Base-by-base conservation (phyloP, 2,888 invertebrate genomes). In the Nezara viridula region DNA sequence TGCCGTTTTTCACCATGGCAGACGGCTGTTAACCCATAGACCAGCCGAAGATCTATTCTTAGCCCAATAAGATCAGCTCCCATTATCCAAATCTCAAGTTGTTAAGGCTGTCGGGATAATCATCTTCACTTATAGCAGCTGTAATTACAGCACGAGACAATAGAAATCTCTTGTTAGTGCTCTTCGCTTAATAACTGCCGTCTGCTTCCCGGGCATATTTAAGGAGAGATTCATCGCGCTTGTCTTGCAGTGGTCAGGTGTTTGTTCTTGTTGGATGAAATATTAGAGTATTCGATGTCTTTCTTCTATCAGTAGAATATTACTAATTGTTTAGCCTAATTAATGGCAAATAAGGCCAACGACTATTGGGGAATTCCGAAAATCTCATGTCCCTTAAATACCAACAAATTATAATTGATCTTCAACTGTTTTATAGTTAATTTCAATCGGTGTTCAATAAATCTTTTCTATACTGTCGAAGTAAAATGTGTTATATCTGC, bases 41-140 rank as follows among this genome's bases (percentile, higher is more conserved):
- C 24, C 55, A 55, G n/a, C 24, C 24, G 55, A 55, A 3, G 55
- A 9, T 60, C 50, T 44, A 44, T 44, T 87, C 24, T 55, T 60
- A 52, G 52, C 40, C 37, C 44, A 60, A 27, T 32, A 60, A 32
- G 60, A 60, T 3, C 60, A 19, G 37, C 55, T 60, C 37, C 55
- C 60, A 50, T 86, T 86, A 50, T 27, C 86, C 49, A 77, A 77
- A 77, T 77, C 77, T 77, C 40, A 10, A 77, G 40, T 24, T 40
- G 77, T 77, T 77, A 77, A 77, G 40, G 77, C 40, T 40, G 40
- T 60, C 60, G 27, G 12, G 37, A 40, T 77, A 77, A 77, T 77
- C 24, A 40, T 77, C 10, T 6, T 77, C 40, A 77, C 77, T 77
- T 77, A 40, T 44, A 44, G 10, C 40, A 12, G 27, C 16, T 40